Conservation (phyloP, 1,140 invertebrate species). For the Lepidurus apus region DNA sequence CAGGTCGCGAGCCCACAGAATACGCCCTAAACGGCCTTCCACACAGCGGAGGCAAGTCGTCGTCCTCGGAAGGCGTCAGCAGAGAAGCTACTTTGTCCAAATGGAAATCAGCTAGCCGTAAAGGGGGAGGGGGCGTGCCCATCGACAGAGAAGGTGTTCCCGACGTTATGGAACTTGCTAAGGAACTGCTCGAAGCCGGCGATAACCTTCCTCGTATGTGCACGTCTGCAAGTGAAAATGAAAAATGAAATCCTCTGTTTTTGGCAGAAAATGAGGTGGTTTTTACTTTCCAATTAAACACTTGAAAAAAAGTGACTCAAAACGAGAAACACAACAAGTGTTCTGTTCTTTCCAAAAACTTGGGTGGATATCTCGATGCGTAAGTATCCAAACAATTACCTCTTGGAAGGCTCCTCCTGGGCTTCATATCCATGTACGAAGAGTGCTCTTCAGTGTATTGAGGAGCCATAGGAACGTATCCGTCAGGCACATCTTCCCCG, state of each 20-base stretch:
- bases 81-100: constrained; percentile 61
- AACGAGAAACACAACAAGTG: too few species aligned
- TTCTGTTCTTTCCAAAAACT: too few species aligned
- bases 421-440: constrained; percentile 61
- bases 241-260: neutral
- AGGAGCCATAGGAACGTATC: constrained; percentile 59
- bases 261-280: neutral
- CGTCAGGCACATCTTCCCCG: constrained; percentile 48
- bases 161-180: constrained; percentile 59
- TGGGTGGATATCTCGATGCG: too few species aligned
- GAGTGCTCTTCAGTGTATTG: constrained; percentile 39
- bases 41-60: constrained; percentile 48
- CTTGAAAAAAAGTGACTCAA: too few species aligned
- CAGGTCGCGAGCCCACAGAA: constrained; percentile 76
- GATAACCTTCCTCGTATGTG: constrained; percentile 46
- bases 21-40: constrained; percentile 68
- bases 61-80: constrained; percentile 53
- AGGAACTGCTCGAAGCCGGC: constrained; percentile 52
- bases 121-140: constrained; percentile 44
- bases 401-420: constrained; percentile 32
- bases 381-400: constrained; percentile 11
- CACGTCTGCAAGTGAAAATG: neutral
- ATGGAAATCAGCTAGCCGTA: constrained; percentile 55
- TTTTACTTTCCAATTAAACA: too few species aligned
- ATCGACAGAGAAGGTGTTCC: constrained; percentile 56